These are phyloP conservation scores for Drosophila limbata DNA, from an alignment of 2,888 invertebrate species.

Conservation along the genomic window DNA sequence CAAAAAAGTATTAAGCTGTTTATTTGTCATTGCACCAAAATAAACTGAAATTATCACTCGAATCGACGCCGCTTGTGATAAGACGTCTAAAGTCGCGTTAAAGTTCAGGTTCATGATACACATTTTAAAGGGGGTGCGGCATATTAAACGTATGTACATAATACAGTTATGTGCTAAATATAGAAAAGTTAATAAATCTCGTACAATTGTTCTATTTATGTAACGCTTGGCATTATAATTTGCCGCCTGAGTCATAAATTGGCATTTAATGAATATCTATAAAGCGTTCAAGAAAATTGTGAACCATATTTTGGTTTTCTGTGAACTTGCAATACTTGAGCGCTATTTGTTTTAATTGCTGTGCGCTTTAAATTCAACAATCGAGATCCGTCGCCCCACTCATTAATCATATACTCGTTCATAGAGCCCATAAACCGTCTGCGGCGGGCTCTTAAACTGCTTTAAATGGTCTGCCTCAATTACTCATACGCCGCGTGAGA, in stretches of 20 bases:
- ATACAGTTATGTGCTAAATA: no score
- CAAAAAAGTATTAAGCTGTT: not conserved
- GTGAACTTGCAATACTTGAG: slow-evolving; percentile 17
- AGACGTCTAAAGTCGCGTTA: not conserved
- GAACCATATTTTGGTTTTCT: slow-evolving; percentile 16
- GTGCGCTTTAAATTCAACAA: slow-evolving; percentile 20
- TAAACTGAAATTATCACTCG: not conserved
- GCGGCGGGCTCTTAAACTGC: slow-evolving; percentile 1
- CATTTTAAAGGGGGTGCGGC: not conserved
- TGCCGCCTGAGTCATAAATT: slow-evolving; percentile 45
- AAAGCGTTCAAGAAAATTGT: slow-evolving; percentile 56
- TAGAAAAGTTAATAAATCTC: not conserved
- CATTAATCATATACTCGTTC: slow-evolving; percentile 21
- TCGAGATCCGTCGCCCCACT: slow-evolving; percentile 4
- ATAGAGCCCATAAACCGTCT: slow-evolving; percentile 17
- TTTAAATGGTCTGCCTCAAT: slow-evolving; percentile 30
- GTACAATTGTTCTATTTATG: not conserved
- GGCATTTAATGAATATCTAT: slow-evolving; percentile 59
- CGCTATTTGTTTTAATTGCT: slow-evolving; percentile 26
- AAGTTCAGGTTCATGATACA: slow-evolving; percentile 15
- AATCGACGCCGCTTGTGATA: not conserved
- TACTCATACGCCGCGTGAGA: slow-evolving; percentile 51
- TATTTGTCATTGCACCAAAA: not conserved
- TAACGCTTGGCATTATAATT: slow-evolving; percentile 2
- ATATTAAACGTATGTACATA: no score